These are phyloP conservation scores for Scortum barcoo DNA, from an alignment of 2,113 vertebrate genomes.

Conservation along the genomic window DNA sequence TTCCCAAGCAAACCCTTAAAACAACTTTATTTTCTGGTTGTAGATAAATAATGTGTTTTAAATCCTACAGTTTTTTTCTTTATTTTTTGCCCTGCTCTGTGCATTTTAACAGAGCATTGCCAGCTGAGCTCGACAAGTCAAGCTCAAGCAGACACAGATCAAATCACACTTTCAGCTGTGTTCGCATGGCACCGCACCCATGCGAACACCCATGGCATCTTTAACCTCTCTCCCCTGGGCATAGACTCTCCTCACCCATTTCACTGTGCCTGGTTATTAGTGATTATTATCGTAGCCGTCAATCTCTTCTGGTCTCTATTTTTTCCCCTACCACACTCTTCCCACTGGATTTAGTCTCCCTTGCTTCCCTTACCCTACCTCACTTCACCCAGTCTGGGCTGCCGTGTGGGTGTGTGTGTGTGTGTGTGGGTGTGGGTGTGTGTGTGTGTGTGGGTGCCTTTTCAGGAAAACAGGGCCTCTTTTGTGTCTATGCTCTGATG, in stretches of 20 bases:
- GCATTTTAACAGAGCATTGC: not conserved
- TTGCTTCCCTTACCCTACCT: not conserved
- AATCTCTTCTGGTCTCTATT: conserved; percentile 4
- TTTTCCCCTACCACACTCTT: not conserved
- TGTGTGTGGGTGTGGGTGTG: conserved; percentile 62
- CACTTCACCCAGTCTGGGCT: conserved; percentile 18
- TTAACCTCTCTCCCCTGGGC: conserved; percentile 48
- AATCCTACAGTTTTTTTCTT: not conserved
- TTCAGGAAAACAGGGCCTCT: conserved; percentile 64
- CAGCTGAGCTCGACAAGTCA: conserved; percentile 22
- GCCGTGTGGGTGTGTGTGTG: conserved; percentile 60
- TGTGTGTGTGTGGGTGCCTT: conserved; percentile 28
- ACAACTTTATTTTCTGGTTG: not conserved
- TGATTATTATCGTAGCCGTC: conserved; percentile 81
- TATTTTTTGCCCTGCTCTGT: not conserved
- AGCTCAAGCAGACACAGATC: conserved; percentile 58
- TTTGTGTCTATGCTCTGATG: conserved; percentile 69
- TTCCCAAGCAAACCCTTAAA: not conserved
- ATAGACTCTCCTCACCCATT: conserved; percentile 28
- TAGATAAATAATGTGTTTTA: not conserved
- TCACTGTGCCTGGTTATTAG: conserved; percentile 75
- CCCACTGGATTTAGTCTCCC: conserved; percentile 1
- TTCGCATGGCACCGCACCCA: conserved; percentile 53
- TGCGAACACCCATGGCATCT: too few species aligned
- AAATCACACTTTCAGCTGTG: conserved; percentile 62